Conservation (phyloP, 2,113 vertebrate genomes). For the Chelonoidis abingdonii region DNA sequence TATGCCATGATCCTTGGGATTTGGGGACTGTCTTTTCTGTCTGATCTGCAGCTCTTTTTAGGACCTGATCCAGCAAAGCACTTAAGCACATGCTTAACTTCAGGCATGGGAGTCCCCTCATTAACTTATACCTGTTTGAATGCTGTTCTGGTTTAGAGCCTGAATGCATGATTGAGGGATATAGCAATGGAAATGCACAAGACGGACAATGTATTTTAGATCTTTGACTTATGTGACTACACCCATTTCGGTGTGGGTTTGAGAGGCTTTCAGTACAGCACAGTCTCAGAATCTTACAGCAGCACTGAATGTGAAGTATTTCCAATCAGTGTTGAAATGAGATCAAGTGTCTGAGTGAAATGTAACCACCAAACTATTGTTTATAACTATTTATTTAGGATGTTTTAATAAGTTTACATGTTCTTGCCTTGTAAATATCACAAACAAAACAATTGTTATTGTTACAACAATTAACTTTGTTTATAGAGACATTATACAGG, state of each 20-base stretch:
- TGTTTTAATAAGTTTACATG: neutral
- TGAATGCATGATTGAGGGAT: neutral
- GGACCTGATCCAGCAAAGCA: neutral
- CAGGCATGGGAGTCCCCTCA: neutral
- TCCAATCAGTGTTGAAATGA: neutral
- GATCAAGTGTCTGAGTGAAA: neutral
- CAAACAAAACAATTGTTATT: neutral
- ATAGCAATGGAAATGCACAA: neutral
- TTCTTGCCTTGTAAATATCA: neutral
- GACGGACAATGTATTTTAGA: neutral
- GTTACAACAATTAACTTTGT: neutral
- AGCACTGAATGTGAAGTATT: fast-evolving
- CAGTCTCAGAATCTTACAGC: fast-evolving
- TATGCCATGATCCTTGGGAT: neutral
- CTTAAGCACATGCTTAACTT: neutral
- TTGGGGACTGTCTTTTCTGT: neutral
- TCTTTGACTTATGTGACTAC: neutral
- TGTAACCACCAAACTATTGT: neutral
- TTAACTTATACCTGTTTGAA: neutral
- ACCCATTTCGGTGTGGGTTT: neutral
- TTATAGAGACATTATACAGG: neutral
- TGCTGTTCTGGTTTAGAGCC: neutral
- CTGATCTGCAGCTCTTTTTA: neutral
- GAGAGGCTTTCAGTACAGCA: neutral
- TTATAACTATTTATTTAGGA: neutral